Base-by-base conservation (phyloP, 2,113 vertebrate species). In the Xenopus laevis region DNA sequence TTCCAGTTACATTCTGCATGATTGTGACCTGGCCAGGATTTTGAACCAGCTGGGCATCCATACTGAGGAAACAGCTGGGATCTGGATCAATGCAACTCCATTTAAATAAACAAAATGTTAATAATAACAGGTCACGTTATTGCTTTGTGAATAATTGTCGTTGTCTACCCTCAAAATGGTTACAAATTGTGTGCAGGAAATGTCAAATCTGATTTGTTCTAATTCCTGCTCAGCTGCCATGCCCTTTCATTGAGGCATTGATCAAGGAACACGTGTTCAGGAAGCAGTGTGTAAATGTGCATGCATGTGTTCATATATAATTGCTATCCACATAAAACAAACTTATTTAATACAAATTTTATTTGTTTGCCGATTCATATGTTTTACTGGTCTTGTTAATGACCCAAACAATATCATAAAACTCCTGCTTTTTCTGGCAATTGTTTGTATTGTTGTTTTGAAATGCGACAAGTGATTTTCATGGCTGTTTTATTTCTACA, bases 261-360 rank as follows among this genome's bases (percentile, higher is more conserved):
- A 83, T 83, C 80, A 82, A 74, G 78, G 86, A 87, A 83, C 83
- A 85, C 80, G 82, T 85, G 85, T 85, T 83, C 87, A 86, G 86
- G 84, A 87, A 88, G 83, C 77, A 50, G 84, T 81, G 78, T 53
- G 79, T 74, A 78, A 85, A 81, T 86, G 84, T 85, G 82, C 70
- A 62, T 70, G 33, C 58, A 59, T 75, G 17, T 30, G 82, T 83
- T 84, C 85, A 75, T 84, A 74, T 81, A 74, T 81, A 85, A 86
- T 86, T 83, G 81, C 80, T 79, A 81, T 83, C 80, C 84, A 81
- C 82, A 82, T 74, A 79, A 50, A 50, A 50, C 15, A 50, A 50
- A 13, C 47, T 13, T 50, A 50, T 15, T 50, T 50, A 12, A 16
- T 50, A 50, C 15, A 50, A 1, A 50, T 50, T 50, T 15, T 50